Evolutionary conservation across 1,140 invertebrate species (phyloP).

Genomic region (Drosophila auraria): DNA sequence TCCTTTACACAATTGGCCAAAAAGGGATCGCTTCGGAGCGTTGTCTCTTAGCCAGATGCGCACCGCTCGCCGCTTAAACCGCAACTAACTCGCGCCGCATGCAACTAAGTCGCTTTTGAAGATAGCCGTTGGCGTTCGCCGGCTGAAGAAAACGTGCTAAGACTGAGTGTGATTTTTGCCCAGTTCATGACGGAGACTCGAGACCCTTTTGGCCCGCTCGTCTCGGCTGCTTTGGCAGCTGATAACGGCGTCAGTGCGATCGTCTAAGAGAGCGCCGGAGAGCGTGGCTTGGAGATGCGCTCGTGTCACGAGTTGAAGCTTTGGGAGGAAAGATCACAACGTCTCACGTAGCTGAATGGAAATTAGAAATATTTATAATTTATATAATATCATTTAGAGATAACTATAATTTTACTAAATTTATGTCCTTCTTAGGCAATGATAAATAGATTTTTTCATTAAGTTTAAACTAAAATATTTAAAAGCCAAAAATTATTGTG

Average conservation of each 20-base stretch:
- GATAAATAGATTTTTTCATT: neutral
- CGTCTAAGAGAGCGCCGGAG: conserved; percentile 16
- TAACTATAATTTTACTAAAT: no score
- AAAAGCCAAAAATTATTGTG: no score
- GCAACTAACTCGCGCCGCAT: conserved; percentile 67
- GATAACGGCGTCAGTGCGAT: conserved; percentile 56
- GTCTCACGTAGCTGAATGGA: neutral
- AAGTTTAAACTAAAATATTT: no score
- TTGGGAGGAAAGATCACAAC: accelerated
- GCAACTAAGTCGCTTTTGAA: conserved; percentile 72
- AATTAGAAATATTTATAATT: no score
- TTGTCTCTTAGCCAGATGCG: conserved; percentile 38
- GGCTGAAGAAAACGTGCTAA: conserved; percentile 67
- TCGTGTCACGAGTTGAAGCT: neutral
- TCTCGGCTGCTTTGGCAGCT: conserved; percentile 26
- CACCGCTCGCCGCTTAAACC: conserved; percentile 60
- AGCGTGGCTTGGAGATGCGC: neutral
- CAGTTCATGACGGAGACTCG: conserved; percentile 52
- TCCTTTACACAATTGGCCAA: conserved; percentile 21
- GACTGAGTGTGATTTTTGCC: conserved; percentile 64
- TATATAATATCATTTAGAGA: no score
- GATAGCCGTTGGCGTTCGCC: conserved; percentile 40
- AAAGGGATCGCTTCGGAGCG: conserved; percentile 12
- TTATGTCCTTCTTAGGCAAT: no score
- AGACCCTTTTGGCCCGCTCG: conserved; percentile 32